phyloP scores from a whole-genome alignment of 2,113 vertebrate species.

The Atractosteus spatula region DNA sequence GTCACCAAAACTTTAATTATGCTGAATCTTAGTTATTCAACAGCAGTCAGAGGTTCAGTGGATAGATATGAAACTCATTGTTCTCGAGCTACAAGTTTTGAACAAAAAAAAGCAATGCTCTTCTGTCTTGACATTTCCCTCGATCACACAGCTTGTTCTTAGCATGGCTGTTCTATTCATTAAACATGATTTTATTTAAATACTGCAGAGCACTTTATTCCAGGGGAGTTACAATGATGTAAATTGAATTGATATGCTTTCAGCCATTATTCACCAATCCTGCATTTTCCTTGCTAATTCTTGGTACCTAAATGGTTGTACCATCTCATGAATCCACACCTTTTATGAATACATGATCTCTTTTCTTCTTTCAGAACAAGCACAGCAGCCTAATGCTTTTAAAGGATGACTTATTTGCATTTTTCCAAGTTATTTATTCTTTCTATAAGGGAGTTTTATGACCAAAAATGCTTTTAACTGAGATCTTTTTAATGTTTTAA shows the following conservation, averaged over 20 bases:
- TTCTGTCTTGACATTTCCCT: not conserved
- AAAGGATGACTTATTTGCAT: no score
- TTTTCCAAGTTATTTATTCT: no score
- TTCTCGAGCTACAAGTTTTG: no score
- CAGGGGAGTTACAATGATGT: slow-evolving; percentile 8
- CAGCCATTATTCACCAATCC: slow-evolving; percentile 4
- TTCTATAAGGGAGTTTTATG: not conserved
- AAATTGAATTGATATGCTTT: slow-evolving; percentile 22
- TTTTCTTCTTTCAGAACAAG: no score
- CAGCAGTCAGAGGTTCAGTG: no score
- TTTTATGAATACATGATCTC: no score
- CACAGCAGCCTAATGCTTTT: no score
- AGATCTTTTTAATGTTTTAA: not conserved
- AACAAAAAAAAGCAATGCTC: no score
- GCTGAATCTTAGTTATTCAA: no score
- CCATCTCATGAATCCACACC: slow-evolving; percentile 5
- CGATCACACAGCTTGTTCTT: not conserved
- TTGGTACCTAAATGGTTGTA: slow-evolving; percentile 10
- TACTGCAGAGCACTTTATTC: slow-evolving; percentile 9
- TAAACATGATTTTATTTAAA: slow-evolving; percentile 16
- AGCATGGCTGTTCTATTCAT: not conserved
- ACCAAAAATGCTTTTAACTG: not conserved
- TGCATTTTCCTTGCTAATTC: not conserved
- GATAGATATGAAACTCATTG: no score
- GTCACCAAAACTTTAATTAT: no score